phyloP scores from a whole-genome alignment of 2,797 vertebrate species.

The Catharus ustulatus region DNA sequence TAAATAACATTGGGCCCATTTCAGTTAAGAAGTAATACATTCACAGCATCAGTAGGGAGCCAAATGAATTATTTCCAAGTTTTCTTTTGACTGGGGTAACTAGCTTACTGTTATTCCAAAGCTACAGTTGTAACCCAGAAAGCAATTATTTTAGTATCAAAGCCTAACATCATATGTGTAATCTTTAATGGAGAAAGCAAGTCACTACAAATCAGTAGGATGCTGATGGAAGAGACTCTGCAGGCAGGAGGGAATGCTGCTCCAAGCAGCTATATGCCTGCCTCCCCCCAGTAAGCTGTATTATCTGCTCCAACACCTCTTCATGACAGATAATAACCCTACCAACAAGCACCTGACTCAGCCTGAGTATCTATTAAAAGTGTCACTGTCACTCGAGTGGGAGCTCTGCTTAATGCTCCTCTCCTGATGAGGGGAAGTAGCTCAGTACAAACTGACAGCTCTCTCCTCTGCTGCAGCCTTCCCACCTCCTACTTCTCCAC shows the following conservation, averaged over 20 bases:
- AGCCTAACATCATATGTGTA: neutral
- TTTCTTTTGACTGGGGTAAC: neutral
- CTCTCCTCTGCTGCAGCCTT: neutral
- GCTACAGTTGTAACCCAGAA: neutral
- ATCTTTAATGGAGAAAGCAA: neutral
- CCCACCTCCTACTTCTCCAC: neutral
- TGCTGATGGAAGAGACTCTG: neutral
- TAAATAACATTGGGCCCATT: neutral
- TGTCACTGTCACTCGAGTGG: neutral
- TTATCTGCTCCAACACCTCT: neutral
- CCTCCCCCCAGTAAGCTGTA: neutral
- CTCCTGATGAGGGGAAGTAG: neutral
- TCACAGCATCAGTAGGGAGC: neutral
- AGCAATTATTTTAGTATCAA: neutral
- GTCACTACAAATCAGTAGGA: neutral
- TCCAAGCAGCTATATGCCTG: neutral
- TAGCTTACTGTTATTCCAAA: neutral
- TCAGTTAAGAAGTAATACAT: neutral
- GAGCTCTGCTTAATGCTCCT: neutral
- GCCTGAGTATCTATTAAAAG: neutral
- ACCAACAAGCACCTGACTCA: constrained; percentile 8
- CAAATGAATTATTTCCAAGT: neutral
- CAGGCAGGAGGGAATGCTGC: neutral
- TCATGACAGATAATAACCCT: neutral
- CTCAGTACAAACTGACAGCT: neutral